Conservation (phyloP, 2,797 vertebrate species). For the Sebastes trivittatus region DNA sequence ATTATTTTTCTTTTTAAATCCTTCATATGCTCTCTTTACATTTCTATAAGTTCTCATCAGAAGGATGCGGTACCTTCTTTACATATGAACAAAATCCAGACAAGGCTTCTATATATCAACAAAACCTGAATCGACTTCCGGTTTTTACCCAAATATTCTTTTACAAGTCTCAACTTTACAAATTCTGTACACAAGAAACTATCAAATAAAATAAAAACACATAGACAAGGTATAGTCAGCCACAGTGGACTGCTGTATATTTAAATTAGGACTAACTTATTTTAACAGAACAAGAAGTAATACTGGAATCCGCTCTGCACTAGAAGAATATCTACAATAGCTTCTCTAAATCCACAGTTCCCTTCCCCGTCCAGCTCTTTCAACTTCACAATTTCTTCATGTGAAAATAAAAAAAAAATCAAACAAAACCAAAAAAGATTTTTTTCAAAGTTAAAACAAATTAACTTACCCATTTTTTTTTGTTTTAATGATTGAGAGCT, state of each 20-base stretch:
- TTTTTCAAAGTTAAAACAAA: slow-evolving; percentile 83
- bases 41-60: slow-evolving; percentile 73
- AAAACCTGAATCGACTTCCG: slow-evolving; percentile 69
- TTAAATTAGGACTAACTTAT: slow-evolving; percentile 98
- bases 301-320: slow-evolving; percentile 95
- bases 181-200: slow-evolving; percentile 89
- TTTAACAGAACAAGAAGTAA: slow-evolving; percentile 93
- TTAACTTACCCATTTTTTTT: slow-evolving; percentile 81
- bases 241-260: slow-evolving; percentile 86
- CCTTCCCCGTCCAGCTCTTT: slow-evolving; percentile 67
- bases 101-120: slow-evolving; percentile 90
- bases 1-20: slow-evolving; percentile 76
- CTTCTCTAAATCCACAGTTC: slow-evolving; percentile 86
- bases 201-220: slow-evolving; percentile 88
- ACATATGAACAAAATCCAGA: slow-evolving; percentile 89
- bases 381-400: slow-evolving; percentile 63
- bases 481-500: slow-evolving; percentile 61
- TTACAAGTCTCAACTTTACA: slow-evolving; percentile 84
- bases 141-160: slow-evolving; percentile 77
- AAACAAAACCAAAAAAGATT: slow-evolving; percentile 14
- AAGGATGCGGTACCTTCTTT: slow-evolving; percentile 73
- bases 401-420: slow-evolving; percentile 51
- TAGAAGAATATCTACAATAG: slow-evolving; percentile 94
- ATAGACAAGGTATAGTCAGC: slow-evolving; percentile 90
- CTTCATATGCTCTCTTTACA: slow-evolving; percentile 82